Base-by-base conservation (phyloP, 2,113 vertebrate species). In the Indicator indicator region DNA sequence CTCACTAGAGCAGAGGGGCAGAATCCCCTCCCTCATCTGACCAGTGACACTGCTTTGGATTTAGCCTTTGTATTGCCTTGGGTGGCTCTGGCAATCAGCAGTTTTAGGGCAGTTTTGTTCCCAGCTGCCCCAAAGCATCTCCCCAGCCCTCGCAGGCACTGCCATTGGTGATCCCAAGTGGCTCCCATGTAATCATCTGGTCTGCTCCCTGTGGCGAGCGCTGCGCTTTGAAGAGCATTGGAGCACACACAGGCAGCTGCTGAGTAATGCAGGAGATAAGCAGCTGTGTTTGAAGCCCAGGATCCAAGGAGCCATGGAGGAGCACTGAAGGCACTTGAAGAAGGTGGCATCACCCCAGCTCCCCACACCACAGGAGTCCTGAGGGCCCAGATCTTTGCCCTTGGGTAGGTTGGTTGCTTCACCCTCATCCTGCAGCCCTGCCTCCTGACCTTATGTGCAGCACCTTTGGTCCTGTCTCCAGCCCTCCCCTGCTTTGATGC, bases 211-310 rank as follows among this genome's bases (percentile, higher is more conserved):
- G 93, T 9, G 88, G 91, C 40, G 77, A 93, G 58, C 2, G 1
- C 79, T 23, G 40, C 5, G 8, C 89, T 97, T 97, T 94, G 93
- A 96, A 95, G 96, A 71, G 54, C 93, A 36, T 82, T 94, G 89
- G 71, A 74, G 85, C 38, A 81, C 89, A 91, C 5, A 3, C n/a
- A 95, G 83, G 77, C 83, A 86, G 86, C 78, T 83, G 91, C 73
- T 90, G 86, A 91, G 95, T 93, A 94, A 95, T 72, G 65, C 55
- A 86, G 73, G 75, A 95, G 96, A 96, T 95, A 94, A 97, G 94
- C 73, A 95, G 88, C 76, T 95, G 93, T 63, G 93, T 96, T 97
- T 97, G 90, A 97, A 96, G 86, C 86, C 86, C 91, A 65, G 86
- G 67, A 93, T 95, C 67, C 93, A 84, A 93, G 91, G 58, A 95